These are phyloP conservation scores for Harmothoe impar DNA, from an alignment of 2,888 invertebrate species.

Conservation along the genomic window DNA sequence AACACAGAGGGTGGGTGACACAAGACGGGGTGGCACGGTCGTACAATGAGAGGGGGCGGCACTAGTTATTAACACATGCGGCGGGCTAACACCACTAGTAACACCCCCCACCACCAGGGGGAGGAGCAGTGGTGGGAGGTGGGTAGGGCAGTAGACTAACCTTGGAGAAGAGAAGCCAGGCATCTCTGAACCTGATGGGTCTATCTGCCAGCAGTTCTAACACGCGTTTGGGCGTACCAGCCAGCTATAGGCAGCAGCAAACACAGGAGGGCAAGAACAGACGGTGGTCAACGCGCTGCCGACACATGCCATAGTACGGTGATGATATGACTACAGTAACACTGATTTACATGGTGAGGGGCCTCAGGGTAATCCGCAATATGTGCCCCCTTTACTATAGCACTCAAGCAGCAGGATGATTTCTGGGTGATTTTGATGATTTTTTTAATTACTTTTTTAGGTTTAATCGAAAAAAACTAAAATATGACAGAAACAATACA, in stretches of 20 bases:
- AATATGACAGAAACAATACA: too few species aligned
- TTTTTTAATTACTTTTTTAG: too few species aligned
- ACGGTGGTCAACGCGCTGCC: not conserved
- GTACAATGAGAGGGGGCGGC: not conserved
- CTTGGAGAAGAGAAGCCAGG: constrained; percentile 60
- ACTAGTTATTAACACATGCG: not conserved
- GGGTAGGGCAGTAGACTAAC: constrained; percentile 33
- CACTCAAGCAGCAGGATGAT: too few species aligned
- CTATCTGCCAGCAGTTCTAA: constrained; percentile 52
- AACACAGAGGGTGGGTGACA: not conserved
- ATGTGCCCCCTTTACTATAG: too few species aligned
- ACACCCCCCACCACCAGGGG: not conserved
- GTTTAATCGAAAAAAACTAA: too few species aligned
- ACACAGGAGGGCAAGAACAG: constrained; percentile 49
- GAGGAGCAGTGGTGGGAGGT: not conserved
- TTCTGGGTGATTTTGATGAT: too few species aligned
- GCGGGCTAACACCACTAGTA: not conserved
- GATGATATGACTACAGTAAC: not conserved
- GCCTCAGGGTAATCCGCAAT: not conserved
- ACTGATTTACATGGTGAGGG: not conserved
- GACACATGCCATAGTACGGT: constrained; percentile 16
- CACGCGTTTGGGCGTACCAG: constrained; percentile 52
- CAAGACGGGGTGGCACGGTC: not conserved
- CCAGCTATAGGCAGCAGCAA: constrained; percentile 22
- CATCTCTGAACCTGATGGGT: constrained; percentile 57